Base-by-base conservation (phyloP, 2,888 invertebrate genomes). In the Caenorhabditis parvicauda region DNA sequence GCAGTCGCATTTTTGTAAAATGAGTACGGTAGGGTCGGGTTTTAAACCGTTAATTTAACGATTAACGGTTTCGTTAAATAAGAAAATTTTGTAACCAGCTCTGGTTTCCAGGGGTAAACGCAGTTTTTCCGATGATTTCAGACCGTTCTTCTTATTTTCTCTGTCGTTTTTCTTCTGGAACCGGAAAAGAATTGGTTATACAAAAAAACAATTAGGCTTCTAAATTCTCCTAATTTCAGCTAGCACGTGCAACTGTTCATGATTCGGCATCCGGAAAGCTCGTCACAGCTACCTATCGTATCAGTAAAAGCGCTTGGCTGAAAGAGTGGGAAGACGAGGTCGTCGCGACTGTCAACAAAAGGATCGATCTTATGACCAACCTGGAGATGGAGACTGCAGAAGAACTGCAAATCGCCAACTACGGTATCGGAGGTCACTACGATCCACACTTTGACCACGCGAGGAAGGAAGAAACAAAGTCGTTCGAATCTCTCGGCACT, bases 361-460 rank as follows among this genome's bases (percentile, higher is more conserved):
- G 94, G 48, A 89, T 93, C 2, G 87, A 87, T 47, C 88, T 90
- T 81, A 88, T 95, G 87, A 91, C 93, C 1, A 90, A 90, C 12
- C 85, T 98, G 62, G 88, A 87, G 46, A 88, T 92, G 86, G 84
- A 85, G 14, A 89, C 92, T 0, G 95, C 96, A 0, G 98, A 98
- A 83, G 94, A 96, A 81, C 85, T 96, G 69, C 96, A 96, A 83
- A 93, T 98, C 47, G 95, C 93, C 61, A 98, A 96, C 85, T 98
- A 98, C 83, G 96, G 96, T 21, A 91, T 98, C 72, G 96, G 95
- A 2, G 96, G 96, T 0, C 96, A 96, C 82, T 98, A 96, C 82
- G 95, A 94, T 81, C 95, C 95, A n/a, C 96, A 96, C 84, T 95
- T 88, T 83, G 95, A 86, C 76, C 85, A 84, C 81, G 85, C 86